Base-by-base conservation (phyloP, 2,113 vertebrate genomes). In the Phoenicopterus ruber region DNA sequence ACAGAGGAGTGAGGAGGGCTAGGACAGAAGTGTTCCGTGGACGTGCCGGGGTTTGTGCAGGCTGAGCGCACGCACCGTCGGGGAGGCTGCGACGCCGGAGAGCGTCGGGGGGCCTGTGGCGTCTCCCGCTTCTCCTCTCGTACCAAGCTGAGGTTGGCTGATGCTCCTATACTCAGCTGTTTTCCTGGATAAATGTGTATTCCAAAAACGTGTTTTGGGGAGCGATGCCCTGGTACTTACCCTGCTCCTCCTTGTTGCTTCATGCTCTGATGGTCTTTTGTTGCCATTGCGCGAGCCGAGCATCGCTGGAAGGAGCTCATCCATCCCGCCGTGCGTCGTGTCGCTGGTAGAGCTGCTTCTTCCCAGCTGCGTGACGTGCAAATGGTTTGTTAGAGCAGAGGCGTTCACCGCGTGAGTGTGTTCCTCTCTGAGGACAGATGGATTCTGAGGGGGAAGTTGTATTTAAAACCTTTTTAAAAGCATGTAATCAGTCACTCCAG, bases 61-160 rank as follows among this genome's bases (percentile, higher is more conserved):
- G 40, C 70, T 36, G 57, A 14, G 29, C 0, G 14, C 29, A 10
- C 6, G 1, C 47, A 12, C 36, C 4, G 2, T 8, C 6, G 0
- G 29, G 67, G 32, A 59, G 57, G 1, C 25, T 7, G 55, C 17
- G 17, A 9, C 2, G 7, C 7, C 3, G 28, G 42, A 38, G 65
- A 32, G 42, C 63, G 17, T 42, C 15, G 2, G 31, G 28, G 17
- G 13, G 31, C 6, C 19, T 3, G 8, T 2, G 13, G 49, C 7
- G 2, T 17, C 49, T 38, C 49, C 47, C 2, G 4, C 69, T 36
- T 38, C 81, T 34, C 50, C 17, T 29, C 7, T 40, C 20, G 1
- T 25, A 10, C 0, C 1, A 7, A 11, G 70, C 52, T 59, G 22
- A 6, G 20, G n/a, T 7, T 42, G 57, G 24, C 8, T 7, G 63